Conservation (phyloP, 2,888 invertebrate species). For the Calliphora vomitoria region DNA sequence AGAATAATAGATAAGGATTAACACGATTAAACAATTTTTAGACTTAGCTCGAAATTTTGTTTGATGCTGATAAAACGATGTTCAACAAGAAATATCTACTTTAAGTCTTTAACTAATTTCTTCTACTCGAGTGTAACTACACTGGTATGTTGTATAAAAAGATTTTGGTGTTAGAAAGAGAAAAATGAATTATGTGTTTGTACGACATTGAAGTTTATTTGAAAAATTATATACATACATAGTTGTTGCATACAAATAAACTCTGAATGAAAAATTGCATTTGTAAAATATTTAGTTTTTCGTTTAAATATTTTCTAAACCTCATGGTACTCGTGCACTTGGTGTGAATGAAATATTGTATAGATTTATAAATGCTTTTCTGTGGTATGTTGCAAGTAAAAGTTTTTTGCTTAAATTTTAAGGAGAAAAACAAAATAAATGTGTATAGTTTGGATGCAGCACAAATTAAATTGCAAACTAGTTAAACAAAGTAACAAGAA, state of each 20-base stretch:
- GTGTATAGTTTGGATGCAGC: not conserved
- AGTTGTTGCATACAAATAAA: too few species aligned
- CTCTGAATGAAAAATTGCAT: slow-evolving; percentile 52
- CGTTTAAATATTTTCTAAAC: not conserved
- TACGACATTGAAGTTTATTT: slow-evolving; percentile 58
- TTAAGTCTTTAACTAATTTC: not conserved
- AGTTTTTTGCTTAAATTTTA: not conserved
- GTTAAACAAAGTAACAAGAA: not conserved
- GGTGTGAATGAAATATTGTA: slow-evolving; percentile 40
- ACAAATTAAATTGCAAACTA: slow-evolving; percentile 1
- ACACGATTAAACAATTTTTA: too few species aligned
- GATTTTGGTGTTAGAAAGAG: not conserved
- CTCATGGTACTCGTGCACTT: not conserved
- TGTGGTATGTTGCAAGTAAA: slow-evolving; percentile 13
- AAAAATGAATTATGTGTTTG: slow-evolving; percentile 48
- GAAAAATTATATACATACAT: slow-evolving; percentile 11
- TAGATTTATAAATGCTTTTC: not conserved
- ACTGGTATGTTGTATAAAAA: not conserved
- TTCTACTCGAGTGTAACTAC: slow-evolving; percentile 7
- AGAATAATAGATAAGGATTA: too few species aligned
- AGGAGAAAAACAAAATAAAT: not conserved
- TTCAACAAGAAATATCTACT: not conserved
- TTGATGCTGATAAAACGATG: too few species aligned
- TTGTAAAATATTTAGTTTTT: slow-evolving; percentile 32
- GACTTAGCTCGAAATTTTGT: too few species aligned